Base-by-base conservation (phyloP, 2,888 invertebrate genomes). In the Rotaria socialis region DNA sequence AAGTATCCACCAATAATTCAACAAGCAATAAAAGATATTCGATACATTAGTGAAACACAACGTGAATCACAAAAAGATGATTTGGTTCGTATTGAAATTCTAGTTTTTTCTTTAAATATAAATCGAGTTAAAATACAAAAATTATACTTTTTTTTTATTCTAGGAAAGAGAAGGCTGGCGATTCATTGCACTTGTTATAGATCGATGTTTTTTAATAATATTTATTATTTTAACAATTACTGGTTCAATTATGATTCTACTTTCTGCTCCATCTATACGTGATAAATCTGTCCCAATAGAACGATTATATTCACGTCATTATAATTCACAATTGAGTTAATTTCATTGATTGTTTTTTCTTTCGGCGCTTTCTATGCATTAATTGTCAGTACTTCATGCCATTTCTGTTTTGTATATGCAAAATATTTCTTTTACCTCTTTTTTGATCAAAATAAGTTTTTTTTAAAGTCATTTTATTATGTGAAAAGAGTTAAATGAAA, bases 161-260 rank as follows among this genome's bases (percentile, higher is more conserved):
- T 86, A 86, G 86, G 67, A 86, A 67, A 43, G 52, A 67, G 84
- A 86, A 60, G 86, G 84, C 52, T 86, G 86, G 86, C 27, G 84
- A 43, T 86, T 84, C 74, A 50, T 67, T n/a, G 86, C 86, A n/a
- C 55, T 86, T 60, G 86, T 86, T 24, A 67, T 86, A 35, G 86
- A 86, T 67, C 84, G 86, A 27, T 67, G 84, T 43, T 60, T 84
- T 52, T 22, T 86, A 35, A 67, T 84, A n/a, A 14, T 86, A 67
- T 86, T 86, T 41, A 60, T 67, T 52, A 16, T 86, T 52, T 60
- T 60, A 10, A 60, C 84, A 67, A 60, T 74, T 35, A 47, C 55
- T 8, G 86, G 86, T 19, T 67, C 86, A 52, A 41, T 84, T 50
- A 52, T 67, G 3, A 86, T 74, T 47, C 55, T 86, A 67, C 52